Evolutionary conservation across 2,797 vertebrate species (phyloP).

Genomic region (Bradypodion ventrale): DNA sequence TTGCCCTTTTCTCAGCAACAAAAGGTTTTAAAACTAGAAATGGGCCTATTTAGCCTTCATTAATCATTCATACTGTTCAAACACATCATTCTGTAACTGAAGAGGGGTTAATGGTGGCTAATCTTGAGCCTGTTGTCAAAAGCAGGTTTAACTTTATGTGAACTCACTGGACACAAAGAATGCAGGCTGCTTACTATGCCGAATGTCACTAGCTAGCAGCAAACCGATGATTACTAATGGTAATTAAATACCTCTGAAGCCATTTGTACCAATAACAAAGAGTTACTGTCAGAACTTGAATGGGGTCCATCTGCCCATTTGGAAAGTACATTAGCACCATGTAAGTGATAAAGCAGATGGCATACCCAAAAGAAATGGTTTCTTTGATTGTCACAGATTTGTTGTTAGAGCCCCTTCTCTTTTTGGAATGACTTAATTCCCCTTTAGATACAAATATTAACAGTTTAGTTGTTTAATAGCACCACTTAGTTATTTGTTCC

Average conservation of each 20-base stretch:
- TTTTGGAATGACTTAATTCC: constrained; percentile 53
- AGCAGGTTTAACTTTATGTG: constrained; percentile 89
- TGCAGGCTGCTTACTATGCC: constrained; percentile 81
- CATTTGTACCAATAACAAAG: constrained; percentile 84
- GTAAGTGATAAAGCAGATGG: constrained; percentile 77
- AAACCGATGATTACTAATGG: constrained; percentile 83
- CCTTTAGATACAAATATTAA: constrained; percentile 49
- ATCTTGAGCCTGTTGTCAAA: constrained; percentile 84
- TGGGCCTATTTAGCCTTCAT: constrained; percentile 89
- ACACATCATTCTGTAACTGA: constrained; percentile 86
- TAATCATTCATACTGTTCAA: constrained; percentile 90
- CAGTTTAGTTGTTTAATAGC: not conserved
- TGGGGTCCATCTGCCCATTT: constrained; percentile 79
- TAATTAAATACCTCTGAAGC: constrained; percentile 87
- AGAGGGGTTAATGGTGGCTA: constrained; percentile 85
- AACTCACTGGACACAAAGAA: constrained; percentile 85
- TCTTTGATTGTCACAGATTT: constrained; percentile 64
- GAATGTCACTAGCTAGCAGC: constrained; percentile 81
- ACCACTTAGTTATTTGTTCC: not conserved
- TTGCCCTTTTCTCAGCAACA: constrained; percentile 73
- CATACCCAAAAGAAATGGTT: constrained; percentile 63
- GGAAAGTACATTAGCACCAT: constrained; percentile 78
- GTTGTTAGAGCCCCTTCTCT: constrained; percentile 46
- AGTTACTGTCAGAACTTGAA: constrained; percentile 84
- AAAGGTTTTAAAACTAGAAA: constrained; percentile 84